Percentiles rank a stretch among this genome's conserved stretches.
Conservation (phyloP, 1,140 invertebrate species). For the Papilio helenus region DNA sequence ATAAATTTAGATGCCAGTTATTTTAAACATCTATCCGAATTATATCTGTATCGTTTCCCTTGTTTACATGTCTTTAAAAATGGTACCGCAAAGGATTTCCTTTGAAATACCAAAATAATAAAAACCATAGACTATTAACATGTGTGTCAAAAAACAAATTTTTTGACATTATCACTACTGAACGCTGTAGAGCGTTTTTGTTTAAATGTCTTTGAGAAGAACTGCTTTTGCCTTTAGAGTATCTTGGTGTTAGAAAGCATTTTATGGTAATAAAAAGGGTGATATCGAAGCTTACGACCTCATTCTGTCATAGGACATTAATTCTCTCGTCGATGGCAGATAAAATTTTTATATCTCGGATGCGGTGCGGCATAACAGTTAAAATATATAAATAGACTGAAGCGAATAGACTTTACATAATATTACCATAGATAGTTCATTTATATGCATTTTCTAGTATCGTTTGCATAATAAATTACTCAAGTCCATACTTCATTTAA, state of each 20-base stretch:
- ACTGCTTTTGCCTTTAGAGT: neutral
- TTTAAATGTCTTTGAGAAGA: neutral
- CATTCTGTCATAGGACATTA: slow-evolving; percentile 35
- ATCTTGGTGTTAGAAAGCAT: neutral
- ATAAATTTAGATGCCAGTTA: neutral
- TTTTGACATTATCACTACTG: too few relatives aligned
- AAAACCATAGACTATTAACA: too few relatives aligned
- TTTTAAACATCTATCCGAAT: neutral
- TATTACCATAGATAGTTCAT: slow-evolving; percentile 27
- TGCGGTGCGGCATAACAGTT: slow-evolving; percentile 5
- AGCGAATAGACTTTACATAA: slow-evolving; percentile 22
- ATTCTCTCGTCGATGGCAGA: slow-evolving; percentile 32
- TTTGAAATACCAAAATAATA: too few relatives aligned
- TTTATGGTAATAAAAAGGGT: slow-evolving; percentile 26
- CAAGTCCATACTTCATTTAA: slow-evolving; percentile 16
- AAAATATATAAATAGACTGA: slow-evolving; percentile 10
- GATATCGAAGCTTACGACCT: slow-evolving; percentile 18
- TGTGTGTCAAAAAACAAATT: too few relatives aligned
- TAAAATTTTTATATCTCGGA: slow-evolving; percentile 27
- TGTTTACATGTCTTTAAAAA: too few relatives aligned
- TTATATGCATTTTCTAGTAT: slow-evolving; percentile 26
- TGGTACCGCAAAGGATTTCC: too few relatives aligned
- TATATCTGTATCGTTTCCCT: too few relatives aligned
- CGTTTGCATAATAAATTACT: slow-evolving; percentile 30
- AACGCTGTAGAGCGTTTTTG: neutral